phyloP scores from a whole-genome alignment of 2,888 invertebrate genomes.

The Monoplex corrugatus region DNA sequence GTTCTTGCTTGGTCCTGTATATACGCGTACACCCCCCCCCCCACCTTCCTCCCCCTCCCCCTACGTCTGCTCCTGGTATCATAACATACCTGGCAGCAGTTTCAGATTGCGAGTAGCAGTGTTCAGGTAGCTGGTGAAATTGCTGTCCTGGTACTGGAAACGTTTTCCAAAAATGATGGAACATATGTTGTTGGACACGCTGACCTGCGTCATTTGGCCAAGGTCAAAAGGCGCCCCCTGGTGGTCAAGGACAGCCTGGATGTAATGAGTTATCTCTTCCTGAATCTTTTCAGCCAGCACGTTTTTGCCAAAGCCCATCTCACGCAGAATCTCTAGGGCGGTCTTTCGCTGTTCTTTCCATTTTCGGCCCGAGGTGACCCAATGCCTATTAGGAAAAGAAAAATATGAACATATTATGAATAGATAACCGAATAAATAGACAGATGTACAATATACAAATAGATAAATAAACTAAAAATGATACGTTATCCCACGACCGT shows the following conservation, averaged over 20 bases:
- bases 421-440: too few species aligned
- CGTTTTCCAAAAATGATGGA: slow-evolving; percentile 48
- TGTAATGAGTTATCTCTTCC: slow-evolving; percentile 44
- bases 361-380: slow-evolving; percentile 20
- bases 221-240: slow-evolving; percentile 45
- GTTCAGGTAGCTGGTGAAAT: neutral
- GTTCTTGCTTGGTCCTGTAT: too few species aligned
- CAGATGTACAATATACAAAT: neutral
- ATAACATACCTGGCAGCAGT: too few species aligned
- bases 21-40: too few species aligned
- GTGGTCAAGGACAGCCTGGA: slow-evolving; percentile 11
- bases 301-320: slow-evolving; percentile 52
- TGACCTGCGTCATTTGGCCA: neutral
- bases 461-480: neutral
- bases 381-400: slow-evolving; percentile 28
- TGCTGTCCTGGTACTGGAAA: slow-evolving; percentile 43
- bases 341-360: slow-evolving; percentile 52
- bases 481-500: neutral
- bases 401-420: too few species aligned
- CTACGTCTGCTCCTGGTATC: too few species aligned
- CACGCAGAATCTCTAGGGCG: slow-evolving; percentile 39
- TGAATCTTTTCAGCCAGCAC: slow-evolving; percentile 50
- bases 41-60: too few species aligned
- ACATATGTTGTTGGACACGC: slow-evolving; percentile 50
- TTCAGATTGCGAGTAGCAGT: too few species aligned